Conservation (phyloP, 2,797 vertebrate genomes). For the Eupleurogrammus muticus region DNA sequence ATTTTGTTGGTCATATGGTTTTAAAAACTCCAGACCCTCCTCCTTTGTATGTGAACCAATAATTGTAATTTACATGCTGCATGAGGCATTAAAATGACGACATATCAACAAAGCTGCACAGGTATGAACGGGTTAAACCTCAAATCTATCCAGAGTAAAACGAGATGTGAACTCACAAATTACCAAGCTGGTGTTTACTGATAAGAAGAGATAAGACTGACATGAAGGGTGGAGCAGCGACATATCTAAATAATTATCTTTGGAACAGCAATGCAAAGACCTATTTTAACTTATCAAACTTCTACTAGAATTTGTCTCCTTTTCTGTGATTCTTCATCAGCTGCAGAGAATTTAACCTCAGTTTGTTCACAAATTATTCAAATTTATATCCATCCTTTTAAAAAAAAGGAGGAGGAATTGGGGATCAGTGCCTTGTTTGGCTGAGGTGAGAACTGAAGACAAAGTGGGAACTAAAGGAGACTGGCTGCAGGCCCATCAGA, state of each 20-base stretch:
- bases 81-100: no score
- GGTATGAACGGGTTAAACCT: no score
- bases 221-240: background rate
- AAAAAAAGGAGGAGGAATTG: slow-evolving; percentile 10
- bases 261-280: background rate
- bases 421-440: slow-evolving; percentile 15
- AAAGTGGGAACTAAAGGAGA: slow-evolving; percentile 29
- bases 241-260: background rate
- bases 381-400: background rate
- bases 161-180: background rate
- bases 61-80: no score
- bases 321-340: slow-evolving; percentile 13
- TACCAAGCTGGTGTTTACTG: background rate
- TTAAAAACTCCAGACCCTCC: no score
- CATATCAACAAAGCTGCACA: no score
- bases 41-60: no score
- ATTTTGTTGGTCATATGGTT: no score
- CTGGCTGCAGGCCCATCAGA: slow-evolving; percentile 52
- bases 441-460: slow-evolving; percentile 20
- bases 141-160: slow-evolving; percentile 1
- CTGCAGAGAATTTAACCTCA: slow-evolving; percentile 39
- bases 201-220: background rate
- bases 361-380: no score
- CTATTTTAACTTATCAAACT: background rate
- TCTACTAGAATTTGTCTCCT: no score